These are phyloP conservation scores for Numenius phaeopus DNA, from an alignment of 2,797 vertebrate species.

Conservation along the genomic window DNA sequence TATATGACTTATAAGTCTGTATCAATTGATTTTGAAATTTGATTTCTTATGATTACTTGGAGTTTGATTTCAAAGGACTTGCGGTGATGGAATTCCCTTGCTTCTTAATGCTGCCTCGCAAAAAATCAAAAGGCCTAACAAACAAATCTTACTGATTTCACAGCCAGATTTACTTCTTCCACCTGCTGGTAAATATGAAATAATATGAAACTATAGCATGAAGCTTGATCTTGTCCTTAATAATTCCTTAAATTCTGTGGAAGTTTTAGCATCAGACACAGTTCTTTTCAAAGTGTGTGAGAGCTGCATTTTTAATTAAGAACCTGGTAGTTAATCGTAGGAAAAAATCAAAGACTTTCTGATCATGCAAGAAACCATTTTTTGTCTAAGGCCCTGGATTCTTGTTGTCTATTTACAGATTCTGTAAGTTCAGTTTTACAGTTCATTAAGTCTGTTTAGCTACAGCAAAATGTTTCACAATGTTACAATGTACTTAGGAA, in stretches of 20 bases:
- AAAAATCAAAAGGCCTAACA: slow-evolving; percentile 45
- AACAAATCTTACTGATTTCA: slow-evolving; percentile 44
- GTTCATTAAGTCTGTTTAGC: not conserved
- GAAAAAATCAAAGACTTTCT: not conserved
- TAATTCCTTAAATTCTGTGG: not conserved
- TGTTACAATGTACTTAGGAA: not conserved
- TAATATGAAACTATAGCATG: slow-evolving; percentile 41
- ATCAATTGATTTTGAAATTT: slow-evolving; percentile 67
- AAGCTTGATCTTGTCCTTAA: slow-evolving; percentile 26
- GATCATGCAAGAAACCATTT: not conserved
- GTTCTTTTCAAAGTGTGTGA: not conserved
- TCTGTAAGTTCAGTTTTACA: not conserved
- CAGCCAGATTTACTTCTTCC: slow-evolving; percentile 31
- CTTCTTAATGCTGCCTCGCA: slow-evolving; percentile 60
- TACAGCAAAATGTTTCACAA: not conserved
- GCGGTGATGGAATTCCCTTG: slow-evolving; percentile 73
- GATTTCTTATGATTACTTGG: slow-evolving; percentile 45
- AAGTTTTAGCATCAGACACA: slow-evolving; percentile 6
- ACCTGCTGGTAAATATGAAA: slow-evolving; percentile 27
- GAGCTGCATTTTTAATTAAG: not conserved
- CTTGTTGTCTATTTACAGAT: not conserved
- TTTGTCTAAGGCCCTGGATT: not conserved
- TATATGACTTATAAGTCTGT: not conserved
- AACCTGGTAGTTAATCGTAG: not conserved
- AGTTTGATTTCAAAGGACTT: slow-evolving; percentile 73